Evolutionary conservation across 1,140 invertebrate genomes (phyloP), one percentile per base, ranked within the genome.

Genomic region (Hetaerina americana): DNA sequence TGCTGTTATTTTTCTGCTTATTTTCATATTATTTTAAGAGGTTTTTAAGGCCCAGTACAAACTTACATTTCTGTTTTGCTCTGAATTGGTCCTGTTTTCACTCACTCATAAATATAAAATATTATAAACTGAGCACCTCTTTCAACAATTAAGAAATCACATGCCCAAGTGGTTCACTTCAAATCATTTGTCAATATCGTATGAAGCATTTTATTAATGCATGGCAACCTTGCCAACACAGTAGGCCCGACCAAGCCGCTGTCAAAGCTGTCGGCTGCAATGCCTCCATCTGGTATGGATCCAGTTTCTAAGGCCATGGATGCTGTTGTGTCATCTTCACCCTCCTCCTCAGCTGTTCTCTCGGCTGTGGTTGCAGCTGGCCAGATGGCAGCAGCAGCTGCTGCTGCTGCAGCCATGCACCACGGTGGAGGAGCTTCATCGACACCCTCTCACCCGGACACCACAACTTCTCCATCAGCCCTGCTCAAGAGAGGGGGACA

Each of bases 341-440:
- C 40, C 22, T 57, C 40, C 40, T 57, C 40, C 22, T 57, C 40
- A 68, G 69, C 70, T 24, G 71, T 82, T 77, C 74, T 68, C 3
- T 57, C 40, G 2, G 40, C 40, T 12, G 40, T 57, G 40, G 40
- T 57, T 5, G 40, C 67, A 8, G 67, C 67, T 12, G 67, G 67
- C n/a, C 25, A 68, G 25, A 68, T 68, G 67, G 25, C 67, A 3
- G 67, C 67, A 26, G 27, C 27, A 15, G 67, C 67, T 1, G 67
- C 67, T 18, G 67, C 67, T 28, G 67, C 67, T 18, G 67, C 67
- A 18, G 67, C 67, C 2, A 68, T 68, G 67, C 67, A 68, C 40
- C 40, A 57, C 10, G 40, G 40, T 57, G 40, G 40, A 2, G 40
- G 40, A 2, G n/a, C n/a, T n/a, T 12, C 40, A 1, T 57, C 40